Base-by-base conservation (phyloP, 2,888 invertebrate genomes). In the Coremacera marginata region DNA sequence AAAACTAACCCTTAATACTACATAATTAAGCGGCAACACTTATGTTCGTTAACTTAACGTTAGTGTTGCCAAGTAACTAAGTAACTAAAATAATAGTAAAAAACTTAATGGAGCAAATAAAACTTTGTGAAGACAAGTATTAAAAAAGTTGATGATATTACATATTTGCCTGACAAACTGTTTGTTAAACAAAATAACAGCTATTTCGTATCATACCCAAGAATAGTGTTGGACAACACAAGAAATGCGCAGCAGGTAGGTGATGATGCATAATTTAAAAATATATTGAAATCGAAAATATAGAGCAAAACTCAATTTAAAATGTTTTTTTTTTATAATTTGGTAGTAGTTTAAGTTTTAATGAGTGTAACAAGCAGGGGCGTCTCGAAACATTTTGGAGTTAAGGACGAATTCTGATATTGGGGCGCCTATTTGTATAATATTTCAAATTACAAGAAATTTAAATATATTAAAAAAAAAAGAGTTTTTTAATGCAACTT, bases 61-160 rank as follows among this genome's bases (percentile, higher is more conserved):
- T 65, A 19, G 31, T 65, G 65, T 65, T 37, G 34, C n/a, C n/a
- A n/a, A n/a, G n/a, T 7, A 7, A 63, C n/a, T n/a, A 65, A 7
- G 19, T 51, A 68, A 22, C 19, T 14, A 49, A 65, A 67, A 25
- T 27, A 51, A 14, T 3, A 16, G 3, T 16, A 70, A 55, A 70
- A 70, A 55, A n/a, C n/a, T 51, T 27, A 67, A 67, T 4, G 9
- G 19, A 65, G 19, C 16, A 37, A 22, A 51, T 44, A 27, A 49
- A 60, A 16, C 60, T 71, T 71, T 55, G 71, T 37, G 60, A 60
- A 37, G 60, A 71, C 71, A 71, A 60, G 71, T 60, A 60, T 71
- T 51, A 37, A 37, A 25, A n/a, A 71, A 37, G 37, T 44, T 37
- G 19, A 49, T 31, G n/a, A 27, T 60, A 27, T 25, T n/a, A n/a